Conservation (phyloP, 2,113 vertebrate species). For the Antidorcas marsupialis region DNA sequence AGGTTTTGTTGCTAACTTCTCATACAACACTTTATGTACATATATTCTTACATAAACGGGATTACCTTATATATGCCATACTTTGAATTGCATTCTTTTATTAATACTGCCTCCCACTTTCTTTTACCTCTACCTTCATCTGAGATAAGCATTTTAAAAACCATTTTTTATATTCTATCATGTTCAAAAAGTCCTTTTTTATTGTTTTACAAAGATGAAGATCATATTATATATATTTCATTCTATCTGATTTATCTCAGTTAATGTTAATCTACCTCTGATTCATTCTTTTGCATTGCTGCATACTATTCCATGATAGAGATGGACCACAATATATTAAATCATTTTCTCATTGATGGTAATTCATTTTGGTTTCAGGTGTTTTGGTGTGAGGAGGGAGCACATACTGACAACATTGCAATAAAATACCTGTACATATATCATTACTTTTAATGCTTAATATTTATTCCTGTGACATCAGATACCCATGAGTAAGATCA, state of each 20-base stretch:
- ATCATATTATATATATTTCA: neutral
- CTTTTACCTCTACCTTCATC: neutral
- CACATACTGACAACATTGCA: neutral
- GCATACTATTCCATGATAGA: conserved; percentile 12
- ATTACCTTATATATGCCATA: neutral
- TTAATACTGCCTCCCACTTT: neutral
- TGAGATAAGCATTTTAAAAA: conserved; percentile 2
- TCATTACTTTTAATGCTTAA: conserved; percentile 2
- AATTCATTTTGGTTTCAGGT: neutral
- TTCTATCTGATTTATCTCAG: neutral
- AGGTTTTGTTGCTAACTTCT: conserved; percentile 17
- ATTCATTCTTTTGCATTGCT: conserved; percentile 6
- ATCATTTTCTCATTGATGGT: neutral
- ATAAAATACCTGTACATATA: neutral
- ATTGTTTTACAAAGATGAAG: neutral
- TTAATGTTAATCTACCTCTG: neutral
- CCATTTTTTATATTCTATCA: conserved; percentile 2
- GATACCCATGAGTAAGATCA: neutral
- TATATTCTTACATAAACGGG: neutral
- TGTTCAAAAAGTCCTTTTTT: neutral
- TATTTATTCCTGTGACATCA: neutral
- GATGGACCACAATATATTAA: neutral
- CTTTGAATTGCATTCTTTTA: conserved; percentile 16
- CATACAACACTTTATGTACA: neutral
- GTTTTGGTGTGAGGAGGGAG: neutral